Evolutionary conservation across 2,113 vertebrate species (phyloP).

Genomic region (Platichthys stellatus): DNA sequence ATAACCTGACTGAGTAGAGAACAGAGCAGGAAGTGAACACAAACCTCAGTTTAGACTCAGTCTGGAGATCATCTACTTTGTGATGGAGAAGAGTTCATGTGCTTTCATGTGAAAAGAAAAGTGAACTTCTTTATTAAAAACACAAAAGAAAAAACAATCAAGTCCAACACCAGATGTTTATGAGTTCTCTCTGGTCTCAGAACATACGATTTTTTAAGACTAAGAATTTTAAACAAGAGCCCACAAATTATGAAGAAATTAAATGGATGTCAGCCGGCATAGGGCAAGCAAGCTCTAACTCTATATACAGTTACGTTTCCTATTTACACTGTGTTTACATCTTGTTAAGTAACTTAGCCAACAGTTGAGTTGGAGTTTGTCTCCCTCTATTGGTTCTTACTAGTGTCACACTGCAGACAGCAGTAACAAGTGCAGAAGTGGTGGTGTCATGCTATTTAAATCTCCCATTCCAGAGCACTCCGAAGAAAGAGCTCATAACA

Average conservation of each 20-base stretch:
- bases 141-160: constrained; percentile 1
- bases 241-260: constrained; percentile 10
- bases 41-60: constrained; percentile 9
- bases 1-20: too few species aligned
- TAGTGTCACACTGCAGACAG: constrained; percentile 40
- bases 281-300: constrained; percentile 79
- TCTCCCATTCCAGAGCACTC: constrained; percentile 10
- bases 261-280: constrained; percentile 46
- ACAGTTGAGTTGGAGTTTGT: constrained; percentile 44
- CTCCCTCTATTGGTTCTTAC: constrained; percentile 37
- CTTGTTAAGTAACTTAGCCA: constrained; percentile 46
- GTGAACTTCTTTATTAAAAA: neutral
- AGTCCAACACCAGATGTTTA: neutral
- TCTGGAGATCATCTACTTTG: neutral
- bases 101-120: neutral
- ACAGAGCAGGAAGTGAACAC: too few species aligned
- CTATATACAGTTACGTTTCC: constrained; percentile 69
- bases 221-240: constrained; percentile 11
- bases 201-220: constrained; percentile 30
- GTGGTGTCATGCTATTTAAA: constrained; percentile 49
- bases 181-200: constrained; percentile 9
- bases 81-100: constrained; percentile 13
- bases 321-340: constrained; percentile 71
- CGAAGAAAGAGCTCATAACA: neutral
- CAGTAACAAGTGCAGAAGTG: constrained; percentile 19